These are phyloP conservation scores for Chlorospingus semifuscus DNA, from an alignment of 2,797 vertebrate genomes.

Conservation along the genomic window DNA sequence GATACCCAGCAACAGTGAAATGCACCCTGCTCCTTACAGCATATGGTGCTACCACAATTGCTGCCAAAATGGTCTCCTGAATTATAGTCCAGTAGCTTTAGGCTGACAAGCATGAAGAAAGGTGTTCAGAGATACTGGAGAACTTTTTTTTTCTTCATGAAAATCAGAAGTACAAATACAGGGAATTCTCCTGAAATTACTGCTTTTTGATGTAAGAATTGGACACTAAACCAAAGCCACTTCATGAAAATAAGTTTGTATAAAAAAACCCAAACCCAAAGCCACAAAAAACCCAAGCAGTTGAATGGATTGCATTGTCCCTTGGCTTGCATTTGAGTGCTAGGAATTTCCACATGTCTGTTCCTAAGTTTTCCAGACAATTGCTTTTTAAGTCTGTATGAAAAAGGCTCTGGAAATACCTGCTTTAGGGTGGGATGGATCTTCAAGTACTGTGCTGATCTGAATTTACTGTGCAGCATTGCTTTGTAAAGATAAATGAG, in stretches of 20 bases:
- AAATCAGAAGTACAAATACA: not conserved
- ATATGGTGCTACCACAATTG: not conserved
- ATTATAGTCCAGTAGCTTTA: not conserved
- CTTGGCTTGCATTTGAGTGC: not conserved
- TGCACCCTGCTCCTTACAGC: not conserved
- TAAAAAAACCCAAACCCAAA: not conserved
- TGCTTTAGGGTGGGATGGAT: not conserved
- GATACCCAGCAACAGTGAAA: not conserved
- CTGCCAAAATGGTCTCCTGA: not conserved
- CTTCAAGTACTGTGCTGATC: not conserved
- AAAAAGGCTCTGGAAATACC: slow-evolving; percentile 3
- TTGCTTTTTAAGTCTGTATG: not conserved
- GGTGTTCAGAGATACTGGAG: not conserved
- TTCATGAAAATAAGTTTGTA: not conserved
- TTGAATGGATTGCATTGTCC: not conserved
- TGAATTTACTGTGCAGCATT: not conserved
- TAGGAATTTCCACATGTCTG: not conserved
- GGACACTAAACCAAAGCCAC: not conserved
- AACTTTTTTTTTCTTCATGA: not conserved
- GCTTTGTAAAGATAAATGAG: not conserved
- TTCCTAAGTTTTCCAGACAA: not conserved
- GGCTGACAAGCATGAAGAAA: not conserved
- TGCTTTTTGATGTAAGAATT: not conserved
- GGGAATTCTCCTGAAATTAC: not conserved
- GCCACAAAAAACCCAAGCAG: not conserved